phyloP scores from a whole-genome alignment of 2,113 vertebrate genomes.

The Macaca nemestrina region DNA sequence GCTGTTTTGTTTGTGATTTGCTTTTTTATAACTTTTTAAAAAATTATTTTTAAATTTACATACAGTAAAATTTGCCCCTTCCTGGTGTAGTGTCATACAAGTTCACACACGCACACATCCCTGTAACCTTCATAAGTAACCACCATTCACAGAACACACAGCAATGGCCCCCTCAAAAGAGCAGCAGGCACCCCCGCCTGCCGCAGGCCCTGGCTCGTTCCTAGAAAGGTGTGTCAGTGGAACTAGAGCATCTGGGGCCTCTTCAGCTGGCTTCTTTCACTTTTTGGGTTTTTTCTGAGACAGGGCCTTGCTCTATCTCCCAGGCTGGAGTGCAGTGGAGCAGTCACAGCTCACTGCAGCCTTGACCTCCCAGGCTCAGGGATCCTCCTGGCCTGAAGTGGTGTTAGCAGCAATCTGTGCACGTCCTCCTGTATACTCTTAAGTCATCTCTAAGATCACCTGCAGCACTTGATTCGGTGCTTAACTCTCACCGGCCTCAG shows the following conservation, averaged over 20 bases:
- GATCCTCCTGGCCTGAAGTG: neutral
- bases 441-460: too few relatives aligned
- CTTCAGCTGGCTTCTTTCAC: too few relatives aligned
- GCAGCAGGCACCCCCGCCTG: neutral
- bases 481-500: neutral
- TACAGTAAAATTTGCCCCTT: neutral
- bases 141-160: too few relatives aligned
- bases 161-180: too few relatives aligned
- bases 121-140: neutral
- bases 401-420: too few relatives aligned
- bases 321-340: neutral
- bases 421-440: too few relatives aligned
- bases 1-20: neutral
- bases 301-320: neutral
- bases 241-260: fast-evolving
- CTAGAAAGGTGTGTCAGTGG: fast-evolving
- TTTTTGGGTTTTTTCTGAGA: neutral
- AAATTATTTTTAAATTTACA: neutral
- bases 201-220: neutral
- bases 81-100: too few relatives aligned
- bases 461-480: too few relatives aligned
- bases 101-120: neutral
- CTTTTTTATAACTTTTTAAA: neutral
- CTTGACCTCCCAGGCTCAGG: neutral
- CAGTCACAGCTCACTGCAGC: neutral